Percentiles rank a stretch among this genome's conserved stretches.
Conservation (phyloP, 1,140 invertebrate species). For the Dinoponera quadriceps region DNA sequence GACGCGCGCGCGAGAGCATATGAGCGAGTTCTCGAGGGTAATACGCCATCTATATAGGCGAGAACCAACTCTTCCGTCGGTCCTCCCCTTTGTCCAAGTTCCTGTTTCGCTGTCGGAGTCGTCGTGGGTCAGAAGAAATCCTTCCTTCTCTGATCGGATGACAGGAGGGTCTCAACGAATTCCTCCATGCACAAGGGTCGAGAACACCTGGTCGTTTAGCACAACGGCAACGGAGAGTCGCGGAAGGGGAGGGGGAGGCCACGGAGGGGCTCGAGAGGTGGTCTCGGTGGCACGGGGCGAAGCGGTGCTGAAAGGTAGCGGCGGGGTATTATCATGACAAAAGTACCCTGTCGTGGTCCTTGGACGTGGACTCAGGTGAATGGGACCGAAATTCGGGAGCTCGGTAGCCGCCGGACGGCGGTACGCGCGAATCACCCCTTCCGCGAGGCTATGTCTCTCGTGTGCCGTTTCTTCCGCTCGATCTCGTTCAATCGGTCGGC, state of each 20-base stretch:
- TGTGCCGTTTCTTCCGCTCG: too few relatives aligned
- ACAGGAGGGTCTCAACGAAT: constrained; percentile 75
- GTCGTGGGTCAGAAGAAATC: constrained; percentile 69
- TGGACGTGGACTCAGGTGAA: constrained; percentile 80
- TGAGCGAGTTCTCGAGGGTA: constrained; percentile 29
- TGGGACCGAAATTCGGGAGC: constrained; percentile 80
- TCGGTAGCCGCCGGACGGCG: constrained; percentile 80
- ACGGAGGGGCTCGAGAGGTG: constrained; percentile 47
- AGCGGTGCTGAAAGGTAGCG: constrained; percentile 60
- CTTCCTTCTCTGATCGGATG: constrained; percentile 73
- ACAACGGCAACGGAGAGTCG: constrained; percentile 62
- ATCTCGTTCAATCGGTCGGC: too few relatives aligned
- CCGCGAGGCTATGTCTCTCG: constrained; percentile 63
- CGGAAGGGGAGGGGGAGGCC: constrained; percentile 49
- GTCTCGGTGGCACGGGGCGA: constrained; percentile 35
- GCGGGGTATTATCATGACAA: constrained; percentile 81
- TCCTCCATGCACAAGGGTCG: constrained; percentile 71
- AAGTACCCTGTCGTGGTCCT: constrained; percentile 74
- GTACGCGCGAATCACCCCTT: constrained; percentile 79
- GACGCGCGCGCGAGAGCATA: not conserved
- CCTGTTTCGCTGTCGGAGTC: constrained; percentile 66
- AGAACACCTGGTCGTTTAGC: constrained; percentile 79
- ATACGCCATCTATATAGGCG: constrained; percentile 61
- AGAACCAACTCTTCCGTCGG: constrained; percentile 55
- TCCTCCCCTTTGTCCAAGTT: constrained; percentile 57